phyloP scores from a whole-genome alignment of 2,797 vertebrate genomes.

The Bryconaethiops microstoma region DNA sequence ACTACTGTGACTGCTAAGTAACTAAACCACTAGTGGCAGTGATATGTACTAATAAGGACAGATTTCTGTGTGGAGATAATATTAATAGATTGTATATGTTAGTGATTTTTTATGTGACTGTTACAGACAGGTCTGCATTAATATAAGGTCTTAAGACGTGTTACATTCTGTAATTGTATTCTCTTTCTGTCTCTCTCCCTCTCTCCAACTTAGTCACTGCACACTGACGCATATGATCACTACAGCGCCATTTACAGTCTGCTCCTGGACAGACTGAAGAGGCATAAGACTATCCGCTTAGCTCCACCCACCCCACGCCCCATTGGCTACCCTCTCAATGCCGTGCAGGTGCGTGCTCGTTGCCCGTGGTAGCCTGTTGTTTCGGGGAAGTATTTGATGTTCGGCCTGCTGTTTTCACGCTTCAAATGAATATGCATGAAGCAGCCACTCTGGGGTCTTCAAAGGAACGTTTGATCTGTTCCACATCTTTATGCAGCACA shows the following conservation, averaged over 20 bases:
- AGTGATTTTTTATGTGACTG: no score
- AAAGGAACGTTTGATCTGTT: constrained; percentile 3
- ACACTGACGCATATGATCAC: constrained; percentile 96
- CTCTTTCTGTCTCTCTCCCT: neutral
- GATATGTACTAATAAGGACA: no score
- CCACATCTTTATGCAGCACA: neutral
- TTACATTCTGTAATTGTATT: no score
- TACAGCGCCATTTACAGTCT: constrained; percentile 99
- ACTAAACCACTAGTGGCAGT: no score
- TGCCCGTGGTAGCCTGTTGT: constrained; percentile 1
- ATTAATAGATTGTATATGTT: no score
- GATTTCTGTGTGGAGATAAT: no score
- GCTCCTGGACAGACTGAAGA: constrained; percentile 92
- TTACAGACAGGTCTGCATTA: no score
- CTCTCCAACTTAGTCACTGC: constrained; percentile 80
- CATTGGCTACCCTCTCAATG: constrained; percentile 81
- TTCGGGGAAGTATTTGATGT: constrained; percentile 24
- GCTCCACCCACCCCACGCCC: constrained; percentile 83
- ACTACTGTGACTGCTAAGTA: no score
- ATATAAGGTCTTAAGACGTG: no score
- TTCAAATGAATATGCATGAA: constrained; percentile 24
- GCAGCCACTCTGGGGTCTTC: constrained; percentile 29
- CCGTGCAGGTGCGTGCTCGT: constrained; percentile 82
- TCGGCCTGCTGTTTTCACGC: neutral
- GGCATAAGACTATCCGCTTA: constrained; percentile 91